Conservation (phyloP, 2,888 invertebrate species). For the Nebria brevicollis region DNA sequence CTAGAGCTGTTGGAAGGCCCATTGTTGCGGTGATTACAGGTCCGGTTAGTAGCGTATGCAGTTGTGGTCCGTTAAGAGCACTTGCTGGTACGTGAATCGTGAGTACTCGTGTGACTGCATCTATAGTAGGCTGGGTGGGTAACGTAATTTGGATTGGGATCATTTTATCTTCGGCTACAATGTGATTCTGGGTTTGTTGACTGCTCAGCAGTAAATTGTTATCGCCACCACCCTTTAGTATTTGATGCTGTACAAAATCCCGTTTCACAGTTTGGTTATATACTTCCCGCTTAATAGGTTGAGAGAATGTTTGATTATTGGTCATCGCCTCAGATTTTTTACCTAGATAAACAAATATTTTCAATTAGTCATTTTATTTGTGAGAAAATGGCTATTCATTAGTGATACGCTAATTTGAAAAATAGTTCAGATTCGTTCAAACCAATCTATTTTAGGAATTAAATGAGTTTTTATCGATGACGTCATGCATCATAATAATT, state of each 20-base stretch:
- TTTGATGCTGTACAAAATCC: conserved; percentile 4
- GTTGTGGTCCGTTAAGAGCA: conserved; percentile 68
- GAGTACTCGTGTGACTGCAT: conserved; percentile 73
- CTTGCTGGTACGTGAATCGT: conserved; percentile 93
- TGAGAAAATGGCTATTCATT: no score
- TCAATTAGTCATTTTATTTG: conserved; percentile 52
- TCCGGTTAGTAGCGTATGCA: conserved; percentile 80
- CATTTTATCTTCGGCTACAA: conserved; percentile 61
- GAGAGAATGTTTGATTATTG: conserved; percentile 45
- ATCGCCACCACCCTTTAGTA: neutral
- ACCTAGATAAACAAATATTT: conserved; percentile 53
- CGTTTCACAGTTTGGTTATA: conserved; percentile 48
- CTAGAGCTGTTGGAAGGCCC: conserved; percentile 83
- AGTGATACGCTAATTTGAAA: no score
- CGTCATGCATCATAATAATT: no score
- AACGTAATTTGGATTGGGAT: conserved; percentile 79
- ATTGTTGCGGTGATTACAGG: conserved; percentile 91
- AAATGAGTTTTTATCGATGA: no score
- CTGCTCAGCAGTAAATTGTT: conserved; percentile 34
- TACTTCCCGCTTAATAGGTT: conserved; percentile 32
- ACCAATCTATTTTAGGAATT: no score
- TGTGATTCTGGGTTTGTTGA: conserved; percentile 46
- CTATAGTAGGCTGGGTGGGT: conserved; percentile 80
- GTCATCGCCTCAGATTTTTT: conserved; percentile 30
- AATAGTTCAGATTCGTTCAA: no score